Percentiles rank a stretch among this genome's conserved stretches.
These are phyloP conservation scores for Oikopleura dioica DNA, from an alignment of 23 tunicate genomes.

Conservation along the genomic window DNA sequence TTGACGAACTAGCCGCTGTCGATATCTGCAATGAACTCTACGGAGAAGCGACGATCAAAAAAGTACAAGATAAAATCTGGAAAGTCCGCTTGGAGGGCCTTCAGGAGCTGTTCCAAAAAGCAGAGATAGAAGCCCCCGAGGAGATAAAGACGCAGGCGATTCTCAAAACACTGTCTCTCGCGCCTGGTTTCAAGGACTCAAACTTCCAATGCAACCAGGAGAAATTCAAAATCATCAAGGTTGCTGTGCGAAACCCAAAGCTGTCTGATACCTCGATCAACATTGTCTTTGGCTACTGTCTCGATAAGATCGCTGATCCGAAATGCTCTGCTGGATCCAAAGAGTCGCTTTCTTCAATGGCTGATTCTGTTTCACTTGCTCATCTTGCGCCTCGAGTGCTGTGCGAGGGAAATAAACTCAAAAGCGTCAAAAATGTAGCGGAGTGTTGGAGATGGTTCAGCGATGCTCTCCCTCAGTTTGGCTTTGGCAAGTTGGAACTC, in stretches of 20 bases:
- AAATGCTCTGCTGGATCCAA: constrained; percentile 47
- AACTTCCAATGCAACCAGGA: constrained; percentile 74
- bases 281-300: constrained; percentile 24
- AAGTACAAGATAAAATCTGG: constrained; percentile 47
- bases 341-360: constrained; percentile 38
- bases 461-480: neutral
- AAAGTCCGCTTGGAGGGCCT: constrained; percentile 80
- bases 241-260: constrained; percentile 25
- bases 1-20: constrained; percentile 50
- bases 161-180: constrained; percentile 32
- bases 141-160: constrained; percentile 24
- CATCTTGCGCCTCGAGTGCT: constrained; percentile 32
- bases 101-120: constrained; percentile 25
- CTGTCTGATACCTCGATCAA: constrained; percentile 35
- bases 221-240: constrained; percentile 30
- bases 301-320: constrained; percentile 59
- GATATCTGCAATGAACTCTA: constrained; percentile 34
- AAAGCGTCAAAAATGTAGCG: neutral
- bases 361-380: constrained; percentile 38
- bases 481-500: neutral
- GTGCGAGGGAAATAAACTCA: neutral
- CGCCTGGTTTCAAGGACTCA: constrained; percentile 67
- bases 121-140: neutral
- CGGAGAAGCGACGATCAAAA: constrained; percentile 24
- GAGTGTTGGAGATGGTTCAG: neutral